A percentile compares a stretch with the other conserved stretches of the same genome.
These are phyloP conservation scores for Myiotriccus ornatus DNA, from an alignment of 2,797 vertebrate genomes.

Conservation along the genomic window DNA sequence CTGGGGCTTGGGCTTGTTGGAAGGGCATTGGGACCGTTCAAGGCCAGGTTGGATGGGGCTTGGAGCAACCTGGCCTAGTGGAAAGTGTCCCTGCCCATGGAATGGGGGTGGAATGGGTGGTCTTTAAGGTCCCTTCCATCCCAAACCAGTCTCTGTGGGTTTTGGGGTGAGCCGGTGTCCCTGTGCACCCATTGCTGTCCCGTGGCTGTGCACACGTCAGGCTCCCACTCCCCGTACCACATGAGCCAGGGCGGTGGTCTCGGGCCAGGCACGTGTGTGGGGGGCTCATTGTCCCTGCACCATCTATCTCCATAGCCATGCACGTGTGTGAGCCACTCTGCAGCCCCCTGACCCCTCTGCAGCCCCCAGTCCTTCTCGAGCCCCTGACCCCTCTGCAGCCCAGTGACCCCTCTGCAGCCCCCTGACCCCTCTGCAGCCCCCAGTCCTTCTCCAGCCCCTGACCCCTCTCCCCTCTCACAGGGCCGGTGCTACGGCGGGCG, in stretches of 20 bases:
- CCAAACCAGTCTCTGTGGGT: not conserved
- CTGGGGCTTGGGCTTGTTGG: fast-evolving
- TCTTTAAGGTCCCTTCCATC: not conserved
- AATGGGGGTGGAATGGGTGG: not conserved
- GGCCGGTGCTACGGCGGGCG: constrained; percentile 90
- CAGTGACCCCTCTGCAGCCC: not conserved
- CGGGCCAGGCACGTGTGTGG: fast-evolving
- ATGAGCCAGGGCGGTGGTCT: fast-evolving
- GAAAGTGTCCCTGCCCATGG: not conserved
- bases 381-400: not conserved
- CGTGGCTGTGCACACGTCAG: fast-evolving
- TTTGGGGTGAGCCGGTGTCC: not conserved
- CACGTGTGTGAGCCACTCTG: not conserved
- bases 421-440: not conserved
- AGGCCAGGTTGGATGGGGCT: fast-evolving
- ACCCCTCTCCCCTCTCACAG: constrained; percentile 57
- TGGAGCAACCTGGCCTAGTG: not conserved
- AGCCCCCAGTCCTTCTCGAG: not conserved
- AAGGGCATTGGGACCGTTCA: not conserved
- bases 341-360: not conserved
- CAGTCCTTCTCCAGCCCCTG: too few species aligned
- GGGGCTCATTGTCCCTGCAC: not conserved
- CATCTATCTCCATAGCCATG: fast-evolving
- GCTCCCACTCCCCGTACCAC: too few species aligned
- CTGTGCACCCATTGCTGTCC: not conserved